Conservation (phyloP, 2,797 vertebrate genomes). For the Masticophis lateralis region DNA sequence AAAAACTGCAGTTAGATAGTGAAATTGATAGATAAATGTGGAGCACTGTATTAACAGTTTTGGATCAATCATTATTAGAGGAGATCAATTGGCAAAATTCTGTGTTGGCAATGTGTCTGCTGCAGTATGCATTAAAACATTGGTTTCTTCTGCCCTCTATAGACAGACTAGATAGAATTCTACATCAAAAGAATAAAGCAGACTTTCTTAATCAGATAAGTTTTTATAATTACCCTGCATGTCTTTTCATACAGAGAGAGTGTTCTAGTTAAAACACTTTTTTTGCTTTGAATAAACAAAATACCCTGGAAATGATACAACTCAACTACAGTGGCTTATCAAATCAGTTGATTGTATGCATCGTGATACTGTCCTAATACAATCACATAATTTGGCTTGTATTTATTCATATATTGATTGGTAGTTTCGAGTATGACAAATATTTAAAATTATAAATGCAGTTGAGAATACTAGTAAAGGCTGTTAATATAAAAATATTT, state of each 20-base stretch:
- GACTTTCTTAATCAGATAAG: neutral
- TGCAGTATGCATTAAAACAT: neutral
- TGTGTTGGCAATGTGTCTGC: neutral
- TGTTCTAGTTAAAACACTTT: neutral
- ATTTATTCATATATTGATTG: neutral
- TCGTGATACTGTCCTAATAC: neutral
- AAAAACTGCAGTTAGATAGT: neutral
- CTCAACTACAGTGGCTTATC: neutral
- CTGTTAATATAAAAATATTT: constrained; percentile 51
- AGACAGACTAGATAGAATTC: neutral
- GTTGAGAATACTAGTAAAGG: constrained; percentile 59
- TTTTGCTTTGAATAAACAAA: neutral
- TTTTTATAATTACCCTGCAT: neutral
- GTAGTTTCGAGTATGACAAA: neutral
- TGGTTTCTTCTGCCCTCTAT: neutral
- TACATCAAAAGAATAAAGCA: neutral
- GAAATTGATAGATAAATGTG: neutral
- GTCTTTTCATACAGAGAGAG: neutral
- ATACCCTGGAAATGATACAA: neutral
- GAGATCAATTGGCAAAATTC: neutral
- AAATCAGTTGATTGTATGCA: neutral
- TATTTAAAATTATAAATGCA: neutral
- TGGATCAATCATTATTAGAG: neutral
- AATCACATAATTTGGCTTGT: neutral
- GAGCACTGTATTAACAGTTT: neutral